These are phyloP conservation scores for Nixonia krombeini DNA, from an alignment of 1,140 invertebrate genomes.

Conservation along the genomic window DNA sequence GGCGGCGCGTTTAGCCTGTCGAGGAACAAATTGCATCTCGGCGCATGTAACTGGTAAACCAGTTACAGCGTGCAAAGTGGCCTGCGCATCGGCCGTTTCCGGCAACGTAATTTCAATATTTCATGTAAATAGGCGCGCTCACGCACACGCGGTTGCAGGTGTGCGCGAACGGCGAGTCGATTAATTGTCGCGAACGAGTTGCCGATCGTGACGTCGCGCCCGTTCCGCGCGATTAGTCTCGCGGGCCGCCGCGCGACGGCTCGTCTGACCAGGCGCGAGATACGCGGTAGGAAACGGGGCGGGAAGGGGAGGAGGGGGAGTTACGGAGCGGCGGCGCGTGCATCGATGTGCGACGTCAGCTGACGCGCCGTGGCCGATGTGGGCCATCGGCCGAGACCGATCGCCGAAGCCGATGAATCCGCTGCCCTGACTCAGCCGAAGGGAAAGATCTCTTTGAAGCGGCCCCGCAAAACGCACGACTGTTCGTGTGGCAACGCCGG, in stretches of 20 bases:
- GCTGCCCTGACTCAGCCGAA: no score
- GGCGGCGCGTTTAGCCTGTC: background rate
- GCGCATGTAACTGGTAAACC: background rate
- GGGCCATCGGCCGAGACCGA: background rate
- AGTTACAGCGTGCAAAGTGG: constrained; percentile 11
- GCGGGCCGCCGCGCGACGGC: constrained; percentile 31
- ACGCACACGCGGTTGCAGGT: constrained; percentile 19
- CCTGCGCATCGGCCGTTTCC: constrained; percentile 29
- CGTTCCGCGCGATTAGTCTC: constrained; percentile 54
- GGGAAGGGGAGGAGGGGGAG: constrained; percentile 9
- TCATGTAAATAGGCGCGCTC: constrained; percentile 39
- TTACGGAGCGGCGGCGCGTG: background rate
- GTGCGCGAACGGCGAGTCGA: constrained; percentile 26
- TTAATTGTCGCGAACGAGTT: constrained; percentile 44
- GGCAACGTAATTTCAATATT: constrained; percentile 39
- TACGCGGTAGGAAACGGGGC: background rate
- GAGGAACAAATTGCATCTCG: background rate
- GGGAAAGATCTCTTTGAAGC: no score
- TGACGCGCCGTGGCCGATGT: background rate
- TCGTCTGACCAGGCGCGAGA: constrained; percentile 38
- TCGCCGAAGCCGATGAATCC: no score
- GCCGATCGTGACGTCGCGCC: constrained; percentile 50
- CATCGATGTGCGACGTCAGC: constrained; percentile 18
- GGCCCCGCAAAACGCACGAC: no score
- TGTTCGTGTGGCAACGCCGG: no score